phyloP scores from a whole-genome alignment of 2,888 invertebrate species.

The Nephrocerus scutellatus region DNA sequence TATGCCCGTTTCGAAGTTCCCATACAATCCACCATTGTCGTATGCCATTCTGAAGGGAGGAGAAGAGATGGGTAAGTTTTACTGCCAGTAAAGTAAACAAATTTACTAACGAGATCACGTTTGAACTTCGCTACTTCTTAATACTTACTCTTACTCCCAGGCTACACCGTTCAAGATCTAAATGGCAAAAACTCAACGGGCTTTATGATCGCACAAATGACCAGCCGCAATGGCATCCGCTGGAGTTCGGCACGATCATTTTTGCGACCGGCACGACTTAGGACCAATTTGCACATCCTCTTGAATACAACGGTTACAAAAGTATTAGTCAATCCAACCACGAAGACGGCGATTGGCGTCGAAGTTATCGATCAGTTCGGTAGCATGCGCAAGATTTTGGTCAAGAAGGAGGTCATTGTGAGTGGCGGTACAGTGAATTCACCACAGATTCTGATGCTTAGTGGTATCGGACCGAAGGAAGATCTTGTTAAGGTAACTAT shows the following conservation, averaged over 20 bases:
- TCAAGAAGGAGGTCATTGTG: conserved; percentile 72
- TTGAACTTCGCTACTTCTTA: not conserved
- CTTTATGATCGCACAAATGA: conserved; percentile 83
- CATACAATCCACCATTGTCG: conserved; percentile 78
- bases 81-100: not conserved
- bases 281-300: conserved; percentile 75
- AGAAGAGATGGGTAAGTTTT: conserved; percentile 60
- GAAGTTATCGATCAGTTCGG: conserved; percentile 52
- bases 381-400: conserved; percentile 56
- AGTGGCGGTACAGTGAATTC: conserved; percentile 84
- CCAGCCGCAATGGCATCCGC: conserved; percentile 76
- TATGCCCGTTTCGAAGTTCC: conserved; percentile 71
- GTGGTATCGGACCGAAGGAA: conserved; percentile 76
- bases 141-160: conserved; percentile 41
- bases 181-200: conserved; percentile 77
- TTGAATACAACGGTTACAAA: conserved; percentile 73
- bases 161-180: conserved; percentile 68
- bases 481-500: conserved; percentile 57
- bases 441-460: conserved; percentile 84
- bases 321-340: conserved; percentile 67
- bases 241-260: conserved; percentile 76
- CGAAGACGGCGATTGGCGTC: conserved; percentile 69
- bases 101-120: too few relatives aligned
- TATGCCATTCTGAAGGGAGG: conserved; percentile 69
- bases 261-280: conserved; percentile 66